phyloP scores from a whole-genome alignment of 2,888 invertebrate species.

The Campoplex nolae region DNA sequence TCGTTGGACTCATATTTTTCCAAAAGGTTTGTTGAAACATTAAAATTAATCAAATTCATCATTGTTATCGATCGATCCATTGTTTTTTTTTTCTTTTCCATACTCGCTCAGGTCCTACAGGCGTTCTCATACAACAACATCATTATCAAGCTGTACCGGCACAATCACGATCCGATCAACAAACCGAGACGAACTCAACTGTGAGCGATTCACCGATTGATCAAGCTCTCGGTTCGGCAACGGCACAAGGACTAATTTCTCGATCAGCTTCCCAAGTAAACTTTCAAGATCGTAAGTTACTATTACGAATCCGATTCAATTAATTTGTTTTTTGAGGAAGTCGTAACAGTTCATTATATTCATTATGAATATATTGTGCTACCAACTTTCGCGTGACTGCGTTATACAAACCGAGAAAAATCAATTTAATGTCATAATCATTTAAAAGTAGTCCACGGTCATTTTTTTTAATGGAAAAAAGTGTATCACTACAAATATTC shows the following conservation, averaged over 20 bases:
- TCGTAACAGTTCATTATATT: no score
- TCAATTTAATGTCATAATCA: no score
- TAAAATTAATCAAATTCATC: neutral
- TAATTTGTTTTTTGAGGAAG: no score
- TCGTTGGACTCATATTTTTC: constrained; percentile 99
- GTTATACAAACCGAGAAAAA: no score
- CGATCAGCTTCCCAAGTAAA: constrained; percentile 84
- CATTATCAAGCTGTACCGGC: constrained; percentile 95
- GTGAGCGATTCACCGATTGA: constrained; percentile 80
- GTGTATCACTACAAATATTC: no score
- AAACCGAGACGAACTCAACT: constrained; percentile 80
- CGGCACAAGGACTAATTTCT: constrained; percentile 73
- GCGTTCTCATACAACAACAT: constrained; percentile 96
- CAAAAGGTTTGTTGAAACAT: constrained; percentile 88
- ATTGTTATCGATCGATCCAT: no score
- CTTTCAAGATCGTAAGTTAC: constrained; percentile 86
- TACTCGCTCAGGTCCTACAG: constrained; percentile 90
- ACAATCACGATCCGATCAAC: constrained; percentile 83
- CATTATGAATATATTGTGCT: no score
- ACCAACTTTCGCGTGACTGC: no score
- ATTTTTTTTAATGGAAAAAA: neutral
- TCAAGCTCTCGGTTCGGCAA: constrained; percentile 66
- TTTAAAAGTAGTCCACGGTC: no score
- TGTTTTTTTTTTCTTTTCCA: neutral
- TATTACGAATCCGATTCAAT: no score